Conservation (phyloP, 2,888 invertebrate genomes). For the Ctena decussata region DNA sequence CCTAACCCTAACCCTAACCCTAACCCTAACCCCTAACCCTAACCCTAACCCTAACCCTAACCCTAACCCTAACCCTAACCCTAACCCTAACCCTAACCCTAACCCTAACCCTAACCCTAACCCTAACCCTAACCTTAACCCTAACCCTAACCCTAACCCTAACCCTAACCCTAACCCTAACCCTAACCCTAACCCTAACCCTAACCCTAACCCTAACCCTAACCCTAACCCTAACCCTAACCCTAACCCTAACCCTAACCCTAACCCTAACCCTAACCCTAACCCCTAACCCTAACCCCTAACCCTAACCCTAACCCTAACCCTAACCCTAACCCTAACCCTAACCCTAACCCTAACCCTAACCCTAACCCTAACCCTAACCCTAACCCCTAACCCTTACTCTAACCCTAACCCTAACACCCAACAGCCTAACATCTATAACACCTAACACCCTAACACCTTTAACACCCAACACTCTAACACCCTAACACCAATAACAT, state of each 20-base stretch:
- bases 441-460: too few species aligned
- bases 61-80: slow-evolving; percentile 31
- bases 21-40: slow-evolving; percentile 49
- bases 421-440: too few species aligned
- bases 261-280: slow-evolving; percentile 68
- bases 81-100: slow-evolving; percentile 48
- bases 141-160: slow-evolving; percentile 54
- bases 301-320: slow-evolving; percentile 47
- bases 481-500: too few species aligned
- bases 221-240: slow-evolving; percentile 41
- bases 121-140: slow-evolving; percentile 54
- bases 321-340: slow-evolving; percentile 63
- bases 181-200: slow-evolving; percentile 51
- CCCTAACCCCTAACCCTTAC: slow-evolving; percentile 55
- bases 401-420: slow-evolving; percentile 30
- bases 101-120: slow-evolving; percentile 36
- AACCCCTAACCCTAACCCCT: slow-evolving; percentile 44
- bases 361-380: slow-evolving; percentile 48
- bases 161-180: slow-evolving; percentile 44
- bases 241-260: slow-evolving; percentile 52
- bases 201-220: slow-evolving; percentile 48
- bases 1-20: slow-evolving; percentile 68
- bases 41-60: slow-evolving; percentile 50
- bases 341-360: slow-evolving; percentile 57
- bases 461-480: too few species aligned